Conservation (phyloP, 1,140 invertebrate species). For the Drosophila grimshawi region DNA sequence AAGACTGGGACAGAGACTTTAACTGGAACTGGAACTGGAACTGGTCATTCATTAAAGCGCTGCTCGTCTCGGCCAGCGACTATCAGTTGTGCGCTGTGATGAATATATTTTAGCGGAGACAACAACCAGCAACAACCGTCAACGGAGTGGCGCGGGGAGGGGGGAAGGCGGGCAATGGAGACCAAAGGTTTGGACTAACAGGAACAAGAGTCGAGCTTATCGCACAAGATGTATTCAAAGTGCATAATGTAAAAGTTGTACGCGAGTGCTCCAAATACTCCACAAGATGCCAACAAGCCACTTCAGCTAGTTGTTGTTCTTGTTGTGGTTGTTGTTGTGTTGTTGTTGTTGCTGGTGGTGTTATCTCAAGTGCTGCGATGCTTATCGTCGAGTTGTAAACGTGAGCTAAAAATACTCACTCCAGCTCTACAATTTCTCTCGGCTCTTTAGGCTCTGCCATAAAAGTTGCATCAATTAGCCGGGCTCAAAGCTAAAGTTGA, state of each 20-base stretch:
- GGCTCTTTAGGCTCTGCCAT: slow-evolving; percentile 37
- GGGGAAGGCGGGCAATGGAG: too few relatives aligned
- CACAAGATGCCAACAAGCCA: slow-evolving; percentile 45
- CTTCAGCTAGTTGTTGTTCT: slow-evolving; percentile 1
- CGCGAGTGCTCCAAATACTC: slow-evolving; percentile 73
- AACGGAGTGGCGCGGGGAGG: not conserved
- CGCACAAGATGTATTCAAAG: slow-evolving; percentile 78
- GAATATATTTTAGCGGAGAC: slow-evolving; percentile 77
- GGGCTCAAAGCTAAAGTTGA: slow-evolving; percentile 45
- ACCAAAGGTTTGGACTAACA: not conserved
- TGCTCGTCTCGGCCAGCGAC: slow-evolving; percentile 36
- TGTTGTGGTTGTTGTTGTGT: slow-evolving; percentile 25
- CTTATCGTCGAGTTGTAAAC: slow-evolving; percentile 75
- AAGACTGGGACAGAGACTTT: not conserved
- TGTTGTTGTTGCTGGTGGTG: slow-evolving; percentile 45
- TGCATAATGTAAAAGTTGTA: slow-evolving; percentile 82
- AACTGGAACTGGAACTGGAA: not conserved
- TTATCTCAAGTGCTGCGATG: slow-evolving; percentile 79
- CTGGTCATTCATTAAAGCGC: slow-evolving; percentile 74
- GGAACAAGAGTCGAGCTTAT: slow-evolving; percentile 58
- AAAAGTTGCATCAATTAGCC: slow-evolving; percentile 82
- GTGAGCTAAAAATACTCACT: slow-evolving; percentile 74
- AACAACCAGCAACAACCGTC: slow-evolving; percentile 43
- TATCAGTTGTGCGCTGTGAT: slow-evolving; percentile 68
- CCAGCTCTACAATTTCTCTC: slow-evolving; percentile 14